These are phyloP conservation scores for Cantharis flavilabris DNA, from an alignment of 2,888 invertebrate genomes.

Conservation along the genomic window DNA sequence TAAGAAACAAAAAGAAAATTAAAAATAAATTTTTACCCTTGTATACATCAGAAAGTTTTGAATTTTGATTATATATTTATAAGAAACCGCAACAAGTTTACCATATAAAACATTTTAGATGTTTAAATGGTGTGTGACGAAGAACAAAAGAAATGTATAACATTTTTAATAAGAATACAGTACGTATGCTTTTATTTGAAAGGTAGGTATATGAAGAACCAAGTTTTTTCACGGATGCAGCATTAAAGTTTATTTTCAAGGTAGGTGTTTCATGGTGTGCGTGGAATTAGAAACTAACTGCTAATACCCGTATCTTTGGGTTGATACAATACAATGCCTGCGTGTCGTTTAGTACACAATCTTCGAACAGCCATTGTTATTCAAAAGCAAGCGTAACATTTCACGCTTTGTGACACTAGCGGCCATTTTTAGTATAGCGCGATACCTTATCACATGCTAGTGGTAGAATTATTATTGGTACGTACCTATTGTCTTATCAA, in stretches of 20 bases:
- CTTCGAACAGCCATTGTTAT: conserved; percentile 52
- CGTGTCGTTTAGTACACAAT: conserved; percentile 40
- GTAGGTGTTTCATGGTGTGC: conserved; percentile 32
- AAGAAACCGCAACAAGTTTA: background rate
- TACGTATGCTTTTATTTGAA: background rate
- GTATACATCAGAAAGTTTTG: no score
- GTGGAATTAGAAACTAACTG: conserved; percentile 36
- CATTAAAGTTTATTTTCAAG: conserved; percentile 21
- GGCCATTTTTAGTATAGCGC: conserved; percentile 49
- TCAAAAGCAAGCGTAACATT: conserved; percentile 52
- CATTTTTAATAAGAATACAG: background rate
- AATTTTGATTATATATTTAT: no score
- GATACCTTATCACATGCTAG: conserved; percentile 39
- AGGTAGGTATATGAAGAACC: conserved; percentile 2
- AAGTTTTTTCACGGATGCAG: conserved; percentile 13
- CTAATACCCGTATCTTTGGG: conserved; percentile 40
- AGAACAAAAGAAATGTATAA: background rate
- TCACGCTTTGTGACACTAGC: conserved; percentile 53
- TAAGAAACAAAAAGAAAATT: background rate
- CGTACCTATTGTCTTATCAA: conserved; percentile 29
- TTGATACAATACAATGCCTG: conserved; percentile 39
- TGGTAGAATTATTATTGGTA: conserved; percentile 32
- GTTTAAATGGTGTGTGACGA: background rate
- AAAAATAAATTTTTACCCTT: no score
- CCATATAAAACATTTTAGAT: background rate